phyloP scores from a whole-genome alignment of 2,797 vertebrate species.

The Mareca penelope region DNA sequence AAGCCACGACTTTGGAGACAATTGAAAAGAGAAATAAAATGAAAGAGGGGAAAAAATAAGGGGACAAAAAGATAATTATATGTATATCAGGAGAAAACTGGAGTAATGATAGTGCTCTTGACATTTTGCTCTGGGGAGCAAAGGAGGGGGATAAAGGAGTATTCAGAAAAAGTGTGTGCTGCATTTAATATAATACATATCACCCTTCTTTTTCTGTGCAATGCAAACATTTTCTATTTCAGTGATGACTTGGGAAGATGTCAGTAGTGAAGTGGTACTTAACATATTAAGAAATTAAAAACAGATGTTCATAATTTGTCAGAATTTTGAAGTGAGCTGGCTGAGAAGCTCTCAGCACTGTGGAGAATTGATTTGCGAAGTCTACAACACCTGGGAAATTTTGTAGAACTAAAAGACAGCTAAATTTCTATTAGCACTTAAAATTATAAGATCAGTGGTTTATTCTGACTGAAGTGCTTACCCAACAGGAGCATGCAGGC shows the following conservation, averaged over 20 bases:
- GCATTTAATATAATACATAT: background rate
- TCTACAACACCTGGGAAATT: constrained; percentile 27
- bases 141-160: background rate
- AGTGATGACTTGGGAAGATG: background rate
- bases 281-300: constrained; percentile 61
- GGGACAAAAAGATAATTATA: background rate
- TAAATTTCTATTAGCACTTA: background rate
- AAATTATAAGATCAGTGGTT: background rate
- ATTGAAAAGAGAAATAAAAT: background rate
- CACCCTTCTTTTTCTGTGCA: background rate
- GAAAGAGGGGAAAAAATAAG: background rate
- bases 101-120: constrained; percentile 21
- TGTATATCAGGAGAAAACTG: background rate
- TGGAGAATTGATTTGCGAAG: constrained; percentile 9
- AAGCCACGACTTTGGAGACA: background rate
- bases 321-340: constrained; percentile 26
- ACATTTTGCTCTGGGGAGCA: constrained; percentile 5
- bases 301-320: constrained; percentile 21
- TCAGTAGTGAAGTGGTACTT: constrained; percentile 54
- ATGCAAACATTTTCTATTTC: constrained; percentile 13
- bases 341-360: constrained; percentile 35
- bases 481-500: background rate
- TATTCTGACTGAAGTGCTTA: background rate
- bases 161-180: background rate
- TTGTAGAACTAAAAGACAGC: background rate